These are phyloP conservation scores for Nycticryphes semicollaris DNA, from an alignment of 2,113 vertebrate genomes.

Conservation along the genomic window DNA sequence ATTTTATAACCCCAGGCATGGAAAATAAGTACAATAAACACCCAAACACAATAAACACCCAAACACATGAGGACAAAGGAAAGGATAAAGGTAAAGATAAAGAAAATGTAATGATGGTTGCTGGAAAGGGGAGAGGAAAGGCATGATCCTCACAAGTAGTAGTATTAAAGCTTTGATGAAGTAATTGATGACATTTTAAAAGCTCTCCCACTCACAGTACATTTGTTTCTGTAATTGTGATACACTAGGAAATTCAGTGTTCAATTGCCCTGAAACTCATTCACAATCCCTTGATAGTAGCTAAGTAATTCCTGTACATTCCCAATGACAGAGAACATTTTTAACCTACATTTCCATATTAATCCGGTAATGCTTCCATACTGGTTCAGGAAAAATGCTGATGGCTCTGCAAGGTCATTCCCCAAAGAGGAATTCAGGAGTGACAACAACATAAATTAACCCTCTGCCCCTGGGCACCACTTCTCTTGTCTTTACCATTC, in stretches of 20 bases:
- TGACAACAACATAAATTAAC: background rate
- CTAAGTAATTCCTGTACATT: constrained; percentile 20
- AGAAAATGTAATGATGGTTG: background rate
- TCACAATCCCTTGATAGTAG: constrained; percentile 1
- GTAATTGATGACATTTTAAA: constrained; percentile 34
- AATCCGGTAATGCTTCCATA: constrained; percentile 18
- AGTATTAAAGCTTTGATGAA: background rate
- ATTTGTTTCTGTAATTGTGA: constrained; percentile 46
- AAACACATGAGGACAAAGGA: background rate
- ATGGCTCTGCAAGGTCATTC: constrained; percentile 1
- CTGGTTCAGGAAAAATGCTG: background rate
- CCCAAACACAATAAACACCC: background rate
- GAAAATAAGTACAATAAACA: background rate
- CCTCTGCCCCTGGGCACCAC: background rate
- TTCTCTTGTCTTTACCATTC: background rate
- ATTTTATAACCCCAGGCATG: background rate
- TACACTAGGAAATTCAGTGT: constrained; percentile 19
- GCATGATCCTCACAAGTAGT: background rate
- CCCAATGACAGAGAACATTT: constrained; percentile 15
- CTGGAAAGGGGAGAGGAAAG: background rate
- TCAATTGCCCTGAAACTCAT: constrained; percentile 43
- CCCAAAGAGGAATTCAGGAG: background rate
- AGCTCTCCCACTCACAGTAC: background rate
- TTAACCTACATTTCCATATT: constrained; percentile 41
- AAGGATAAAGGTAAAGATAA: background rate